Base-by-base conservation (phyloP, 2,113 vertebrate species). In the Marcusenius ussheri region DNA sequence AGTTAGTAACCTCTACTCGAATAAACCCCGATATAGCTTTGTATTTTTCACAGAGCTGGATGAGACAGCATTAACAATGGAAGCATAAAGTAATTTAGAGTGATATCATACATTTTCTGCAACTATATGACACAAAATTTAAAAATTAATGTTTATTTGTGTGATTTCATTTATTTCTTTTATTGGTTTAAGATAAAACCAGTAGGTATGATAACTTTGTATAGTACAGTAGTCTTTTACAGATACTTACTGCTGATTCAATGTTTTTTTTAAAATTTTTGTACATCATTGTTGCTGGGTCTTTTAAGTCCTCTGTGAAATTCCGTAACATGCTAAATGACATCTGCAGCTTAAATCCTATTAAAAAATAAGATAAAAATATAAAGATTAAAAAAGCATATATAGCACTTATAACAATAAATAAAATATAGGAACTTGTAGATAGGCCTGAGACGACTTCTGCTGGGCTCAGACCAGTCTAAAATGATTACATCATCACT, bases 221-320 rank as follows among this genome's bases (percentile, higher is more conserved):
- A 19, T 19, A 83, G 80, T 39, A 83, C 42, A 83, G 3, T 13
- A 70, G n/a, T 31, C 31, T 47, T 47, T 47, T n/a, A 24, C 21
- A n/a, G 21, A 84, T 84, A 84, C 83, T 84, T 84, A 84, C 83
- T 46, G 83, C 39, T 84, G 42, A 84, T 46, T 84, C 45, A 47
- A 84, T 46, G 19, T 47, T 84, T 24, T n/a, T 45, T 84, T 84
- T 84, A 0, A 84, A n/a, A 24, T 47, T 45, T 84, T 47, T 45
- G 83, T 84, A 84, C 39, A 21, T 84, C 39, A 17, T 84, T n/a
- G 42, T 84, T 9, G 83, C 45, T 47, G 83, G 83, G 21, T 84
- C 45, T 45, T 84, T 47, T 24, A 84, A 47, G 7, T 84, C 83
- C 83, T 84, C 83, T 84, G 88, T 45, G 51, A 45, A 58, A 58